These are phyloP conservation scores for Didymodactylos carnosus DNA, from an alignment of 2,888 invertebrate genomes.

Conservation along the genomic window DNA sequence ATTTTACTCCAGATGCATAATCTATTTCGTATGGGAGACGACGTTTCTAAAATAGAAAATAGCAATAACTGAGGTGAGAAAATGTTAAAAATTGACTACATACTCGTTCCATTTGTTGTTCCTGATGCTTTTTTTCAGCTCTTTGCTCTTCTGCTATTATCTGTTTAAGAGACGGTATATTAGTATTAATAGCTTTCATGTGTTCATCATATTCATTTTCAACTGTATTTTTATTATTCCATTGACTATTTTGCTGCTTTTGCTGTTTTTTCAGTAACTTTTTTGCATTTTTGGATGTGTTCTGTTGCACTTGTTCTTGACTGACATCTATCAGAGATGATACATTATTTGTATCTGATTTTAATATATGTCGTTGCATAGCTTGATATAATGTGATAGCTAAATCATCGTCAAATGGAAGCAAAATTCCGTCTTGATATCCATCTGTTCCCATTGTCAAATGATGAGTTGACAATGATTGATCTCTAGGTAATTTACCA, in stretches of 20 bases:
- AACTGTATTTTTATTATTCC: no score
- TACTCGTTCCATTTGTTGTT: no score
- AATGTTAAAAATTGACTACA: no score
- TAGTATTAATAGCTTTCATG: no score
- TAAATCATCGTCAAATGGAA: not conserved
- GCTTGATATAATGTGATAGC: not conserved
- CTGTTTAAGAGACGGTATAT: not conserved
- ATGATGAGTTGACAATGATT: no score
- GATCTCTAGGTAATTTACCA: not conserved
- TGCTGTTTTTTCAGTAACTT: not conserved
- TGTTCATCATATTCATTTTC: no score
- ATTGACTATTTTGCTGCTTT: no score
- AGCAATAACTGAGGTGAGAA: no score
- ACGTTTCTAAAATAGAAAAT: not conserved
- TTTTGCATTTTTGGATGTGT: not conserved
- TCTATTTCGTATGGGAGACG: no score
- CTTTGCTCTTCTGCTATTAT: not conserved
- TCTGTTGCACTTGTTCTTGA: not conserved
- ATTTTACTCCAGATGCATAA: not conserved
- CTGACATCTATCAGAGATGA: no score
- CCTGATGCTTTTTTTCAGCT: no score
- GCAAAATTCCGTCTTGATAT: not conserved
- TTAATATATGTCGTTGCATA: not conserved
- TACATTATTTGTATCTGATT: not conserved
- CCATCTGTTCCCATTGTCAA: not conserved